These are phyloP conservation scores for Oeneis ivallda DNA, from an alignment of 2,888 invertebrate species.

Conservation along the genomic window DNA sequence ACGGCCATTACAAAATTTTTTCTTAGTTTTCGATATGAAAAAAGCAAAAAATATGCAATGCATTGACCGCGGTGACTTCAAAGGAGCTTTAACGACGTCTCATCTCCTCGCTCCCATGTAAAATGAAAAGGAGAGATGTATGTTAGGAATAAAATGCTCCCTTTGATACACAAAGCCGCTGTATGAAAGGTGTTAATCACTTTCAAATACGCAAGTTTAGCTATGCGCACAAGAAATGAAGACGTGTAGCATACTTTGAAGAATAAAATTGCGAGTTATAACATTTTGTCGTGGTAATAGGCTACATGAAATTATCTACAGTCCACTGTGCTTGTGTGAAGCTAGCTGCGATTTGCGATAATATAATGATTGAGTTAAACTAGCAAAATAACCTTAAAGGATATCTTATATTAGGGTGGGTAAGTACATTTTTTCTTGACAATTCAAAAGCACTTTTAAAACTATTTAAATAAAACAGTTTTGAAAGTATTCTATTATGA, in stretches of 20 bases:
- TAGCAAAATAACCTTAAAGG: not conserved
- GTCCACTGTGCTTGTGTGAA: not conserved
- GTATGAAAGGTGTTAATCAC: conserved; percentile 47
- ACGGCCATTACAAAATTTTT: conserved; percentile 66
- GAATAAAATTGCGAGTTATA: conserved; percentile 13
- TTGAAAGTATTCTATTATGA: not conserved
- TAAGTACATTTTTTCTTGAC: too few relatives aligned
- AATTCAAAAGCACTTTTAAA: too few relatives aligned
- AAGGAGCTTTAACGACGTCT: conserved; percentile 63
- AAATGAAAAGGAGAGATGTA: conserved; percentile 40
- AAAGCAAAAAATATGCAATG: conserved; percentile 67
- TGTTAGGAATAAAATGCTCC: conserved; percentile 54
- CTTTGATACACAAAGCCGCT: conserved; percentile 54
- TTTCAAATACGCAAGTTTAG: conserved; percentile 26
- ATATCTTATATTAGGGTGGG: too few relatives aligned
- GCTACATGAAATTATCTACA: conserved; percentile 5
- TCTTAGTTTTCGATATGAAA: conserved; percentile 75
- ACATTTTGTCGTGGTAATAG: conserved; percentile 15
- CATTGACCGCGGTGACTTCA: conserved; percentile 75
- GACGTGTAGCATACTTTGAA: conserved; percentile 14
- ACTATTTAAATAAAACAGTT: too few relatives aligned
- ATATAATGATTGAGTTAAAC: not conserved
- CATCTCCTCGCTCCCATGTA: conserved; percentile 48
- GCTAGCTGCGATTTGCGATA: not conserved
- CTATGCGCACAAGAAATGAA: conserved; percentile 19